Evolutionary conservation across 2,113 vertebrate species (phyloP), one percentile per base, ranked within the genome.

Genomic region (Pycnonotus jocosus): DNA sequence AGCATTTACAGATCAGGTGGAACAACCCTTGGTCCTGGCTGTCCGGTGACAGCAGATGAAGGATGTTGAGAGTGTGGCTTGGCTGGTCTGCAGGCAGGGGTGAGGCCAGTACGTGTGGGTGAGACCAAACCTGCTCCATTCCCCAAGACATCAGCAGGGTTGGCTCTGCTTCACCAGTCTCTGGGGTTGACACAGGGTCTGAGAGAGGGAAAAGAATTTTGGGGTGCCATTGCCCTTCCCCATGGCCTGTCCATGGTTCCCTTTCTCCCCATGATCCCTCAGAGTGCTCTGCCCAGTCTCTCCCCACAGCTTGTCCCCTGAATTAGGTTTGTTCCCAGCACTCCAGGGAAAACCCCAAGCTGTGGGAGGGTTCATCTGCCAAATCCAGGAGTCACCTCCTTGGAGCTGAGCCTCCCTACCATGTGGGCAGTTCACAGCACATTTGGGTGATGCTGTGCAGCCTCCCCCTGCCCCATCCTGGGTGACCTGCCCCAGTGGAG

Each of bases 261-360:
- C 6, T 74, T 89, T 60, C 28, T 79, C 44, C 7, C 21, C 28
- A 3, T 35, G 5, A 73, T 70, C 27, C 18, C 11, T 33, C 42
- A 65, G n/a, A 65, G 24, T 27, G 15, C 30, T 17, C 57, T 86
- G 40, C 15, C 25, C 84, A 68, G 27, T 20, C 25, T 65, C 54
- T 80, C 8, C 74, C 50, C 3, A 0, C 37, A 57, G 9, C 20
- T 76, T 77, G 31, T 77, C 9, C 38, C 12, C 10, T 0, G 0
- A 18, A n/a, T n/a, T 61, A 31, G 15, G 7, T 37, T 76, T 69
- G 30, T 66, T 47, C 38, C 60, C 73, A 38, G 22, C 30, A 62
- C 9, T 13, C 38, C 7, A 37, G 56, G 42, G 62, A 93, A 54
- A 62, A 57, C 12, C 5, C 40, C 37, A 51, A 44, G 27, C 21